Evolutionary conservation across 2,113 vertebrate species (phyloP).

Genomic region (Ctenomys sociabilis): DNA sequence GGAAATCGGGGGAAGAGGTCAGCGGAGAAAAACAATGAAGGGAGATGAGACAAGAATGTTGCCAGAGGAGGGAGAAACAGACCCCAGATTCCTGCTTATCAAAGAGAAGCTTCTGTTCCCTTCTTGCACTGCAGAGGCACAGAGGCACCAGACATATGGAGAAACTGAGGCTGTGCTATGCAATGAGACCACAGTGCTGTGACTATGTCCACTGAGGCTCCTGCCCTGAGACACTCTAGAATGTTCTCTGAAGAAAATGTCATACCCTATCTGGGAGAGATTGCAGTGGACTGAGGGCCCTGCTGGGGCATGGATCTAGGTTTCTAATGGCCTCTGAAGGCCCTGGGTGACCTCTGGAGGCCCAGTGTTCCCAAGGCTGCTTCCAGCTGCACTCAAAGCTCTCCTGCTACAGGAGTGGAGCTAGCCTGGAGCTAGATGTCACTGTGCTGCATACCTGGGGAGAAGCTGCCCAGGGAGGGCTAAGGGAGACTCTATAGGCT

Average conservation of each 20-base stretch:
- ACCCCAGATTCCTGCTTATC: background rate
- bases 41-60: constrained; percentile 20
- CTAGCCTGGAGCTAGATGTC: background rate
- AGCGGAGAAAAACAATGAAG: constrained; percentile 71
- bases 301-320: background rate
- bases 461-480: no score
- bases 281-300: constrained; percentile 2
- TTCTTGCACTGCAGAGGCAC: background rate
- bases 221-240: constrained; percentile 24
- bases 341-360: constrained; percentile 25
- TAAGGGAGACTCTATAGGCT: no score
- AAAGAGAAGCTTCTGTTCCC: background rate
- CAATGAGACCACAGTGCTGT: background rate
- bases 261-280: constrained; percentile 45
- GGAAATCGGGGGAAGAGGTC: constrained; percentile 77
- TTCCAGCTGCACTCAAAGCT: background rate
- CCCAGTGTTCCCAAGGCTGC: background rate
- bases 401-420: background rate
- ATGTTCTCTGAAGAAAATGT: constrained; percentile 60
- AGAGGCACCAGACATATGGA: background rate
- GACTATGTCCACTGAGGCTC: constrained; percentile 14
- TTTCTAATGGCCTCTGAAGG: constrained; percentile 1
- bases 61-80: background rate
- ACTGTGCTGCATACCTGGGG: background rate
- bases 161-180: constrained; percentile 58